Conservation (phyloP, 92 coral and sea anemone genomes). For the Muricea muricata region DNA sequence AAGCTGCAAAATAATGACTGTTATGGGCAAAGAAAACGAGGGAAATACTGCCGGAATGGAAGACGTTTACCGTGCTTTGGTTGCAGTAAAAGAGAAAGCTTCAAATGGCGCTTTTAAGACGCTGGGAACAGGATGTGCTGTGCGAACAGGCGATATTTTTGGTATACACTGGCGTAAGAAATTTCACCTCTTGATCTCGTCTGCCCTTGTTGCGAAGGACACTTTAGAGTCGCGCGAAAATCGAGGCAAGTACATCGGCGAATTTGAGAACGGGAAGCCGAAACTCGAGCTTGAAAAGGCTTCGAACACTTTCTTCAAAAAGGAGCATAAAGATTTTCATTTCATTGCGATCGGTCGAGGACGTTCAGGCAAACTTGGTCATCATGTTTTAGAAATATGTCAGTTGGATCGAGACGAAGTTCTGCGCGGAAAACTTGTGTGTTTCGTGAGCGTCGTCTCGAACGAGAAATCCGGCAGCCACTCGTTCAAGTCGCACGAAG, state of each 20-base stretch:
- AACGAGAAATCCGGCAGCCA: conserved; percentile 1
- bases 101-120: conserved; percentile 20
- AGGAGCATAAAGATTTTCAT: conserved; percentile 40
- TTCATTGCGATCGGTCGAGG: conserved; percentile 40
- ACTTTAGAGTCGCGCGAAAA: conserved; percentile 18
- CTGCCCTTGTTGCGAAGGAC: conserved; percentile 22
- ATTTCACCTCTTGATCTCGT: conserved; percentile 43
- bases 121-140: conserved; percentile 43
- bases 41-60: not conserved
- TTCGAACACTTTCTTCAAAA: conserved; percentile 30
- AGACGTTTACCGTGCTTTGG: conserved; percentile 24
- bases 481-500: conserved; percentile 32
- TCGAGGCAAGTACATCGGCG: conserved; percentile 31
- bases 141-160: conserved; percentile 37
- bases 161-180: conserved; percentile 33
- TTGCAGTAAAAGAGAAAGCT: conserved; percentile 36
- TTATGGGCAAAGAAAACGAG: conserved; percentile 21
- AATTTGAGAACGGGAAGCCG: conserved; percentile 36
- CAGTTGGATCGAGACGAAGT: conserved; percentile 11
- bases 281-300: conserved; percentile 40
- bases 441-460: conserved; percentile 13
- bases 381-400: conserved; percentile 21
- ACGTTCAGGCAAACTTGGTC: conserved; percentile 27
- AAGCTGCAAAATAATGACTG: conserved; percentile 6
- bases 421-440: conserved; percentile 4